These are phyloP conservation scores for Oryzias dopingdopingensis DNA, from an alignment of 2,797 vertebrate genomes.

Conservation along the genomic window DNA sequence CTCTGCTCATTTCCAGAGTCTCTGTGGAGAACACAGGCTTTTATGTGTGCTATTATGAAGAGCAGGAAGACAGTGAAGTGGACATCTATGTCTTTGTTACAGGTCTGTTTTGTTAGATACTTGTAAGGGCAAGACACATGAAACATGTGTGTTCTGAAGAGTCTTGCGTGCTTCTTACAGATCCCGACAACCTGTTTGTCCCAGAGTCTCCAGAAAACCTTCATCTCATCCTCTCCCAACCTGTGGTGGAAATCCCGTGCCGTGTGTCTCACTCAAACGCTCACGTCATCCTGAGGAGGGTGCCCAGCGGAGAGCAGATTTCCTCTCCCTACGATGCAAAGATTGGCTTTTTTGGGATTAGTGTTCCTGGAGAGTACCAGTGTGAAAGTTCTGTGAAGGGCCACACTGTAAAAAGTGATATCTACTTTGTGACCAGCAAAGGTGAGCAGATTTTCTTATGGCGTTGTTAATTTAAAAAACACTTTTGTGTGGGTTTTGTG, in stretches of 20 bases:
- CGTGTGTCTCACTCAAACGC: slow-evolving; percentile 82
- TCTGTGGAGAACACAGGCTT: slow-evolving; percentile 80
- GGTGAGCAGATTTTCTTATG: slow-evolving; percentile 64
- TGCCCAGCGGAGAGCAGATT: slow-evolving; percentile 65
- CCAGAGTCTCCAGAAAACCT: slow-evolving; percentile 19
- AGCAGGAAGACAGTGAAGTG: slow-evolving; percentile 57
- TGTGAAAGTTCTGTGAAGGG: slow-evolving; percentile 82
- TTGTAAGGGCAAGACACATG: no score
- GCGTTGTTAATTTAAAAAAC: background rate
- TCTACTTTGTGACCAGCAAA: slow-evolving; percentile 80
- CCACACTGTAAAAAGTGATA: slow-evolving; percentile 66
- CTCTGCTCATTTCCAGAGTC: slow-evolving; percentile 83
- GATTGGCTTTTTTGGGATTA: slow-evolving; percentile 82
- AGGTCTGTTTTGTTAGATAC: slow-evolving; percentile 72
- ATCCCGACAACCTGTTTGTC: slow-evolving; percentile 70
- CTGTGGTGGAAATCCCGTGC: slow-evolving; percentile 78
- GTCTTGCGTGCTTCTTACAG: slow-evolving; percentile 59
- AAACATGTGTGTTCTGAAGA: no score
- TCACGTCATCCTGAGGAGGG: slow-evolving; percentile 78
- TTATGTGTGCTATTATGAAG: slow-evolving; percentile 83
- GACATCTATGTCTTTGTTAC: slow-evolving; percentile 88
- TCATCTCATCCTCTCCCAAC: no score
- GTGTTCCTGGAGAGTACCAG: slow-evolving; percentile 79
- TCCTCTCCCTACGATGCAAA: slow-evolving; percentile 79
- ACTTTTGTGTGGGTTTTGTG: no score